A percentile compares a stretch with the other conserved stretches of the same genome.
These are phyloP conservation scores for Psammodynastes pulverulentus DNA, from an alignment of 2,113 vertebrate genomes.

Conservation along the genomic window DNA sequence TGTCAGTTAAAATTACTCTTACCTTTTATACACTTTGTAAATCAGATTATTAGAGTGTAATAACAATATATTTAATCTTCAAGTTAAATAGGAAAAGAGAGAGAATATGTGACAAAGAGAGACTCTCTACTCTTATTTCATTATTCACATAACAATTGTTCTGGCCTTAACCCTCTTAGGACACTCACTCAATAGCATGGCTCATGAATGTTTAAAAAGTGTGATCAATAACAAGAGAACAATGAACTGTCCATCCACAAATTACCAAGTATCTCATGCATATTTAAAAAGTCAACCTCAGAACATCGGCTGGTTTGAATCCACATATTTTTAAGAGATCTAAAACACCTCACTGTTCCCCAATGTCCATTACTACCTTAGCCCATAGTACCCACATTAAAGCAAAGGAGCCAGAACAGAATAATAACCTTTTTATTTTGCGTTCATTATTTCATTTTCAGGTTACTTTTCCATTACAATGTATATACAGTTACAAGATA, in stretches of 20 bases:
- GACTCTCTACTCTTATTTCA: slow-evolving; percentile 43
- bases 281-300: slow-evolving; percentile 68
- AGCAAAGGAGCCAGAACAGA: neutral
- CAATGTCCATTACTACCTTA: slow-evolving; percentile 2
- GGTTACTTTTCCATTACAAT: neutral
- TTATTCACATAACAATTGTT: slow-evolving; percentile 11
- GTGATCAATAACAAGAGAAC: slow-evolving; percentile 71
- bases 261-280: slow-evolving; percentile 71
- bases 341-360: slow-evolving; percentile 22
- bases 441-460: neutral
- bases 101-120: slow-evolving; percentile 42
- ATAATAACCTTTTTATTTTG: neutral
- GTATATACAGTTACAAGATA: neutral
- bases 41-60: neutral
- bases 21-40: neutral
- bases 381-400: slow-evolving; percentile 28
- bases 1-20: neutral
- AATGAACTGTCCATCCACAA: slow-evolving; percentile 70
- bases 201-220: slow-evolving; percentile 76
- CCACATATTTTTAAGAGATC: slow-evolving; percentile 35
- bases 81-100: neutral
- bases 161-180: slow-evolving; percentile 25
- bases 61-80: neutral
- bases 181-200: slow-evolving; percentile 55
- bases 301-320: slow-evolving; percentile 38